These are phyloP conservation scores for Pyrgilauda ruficollis DNA, from an alignment of 2,113 vertebrate species.

Conservation along the genomic window DNA sequence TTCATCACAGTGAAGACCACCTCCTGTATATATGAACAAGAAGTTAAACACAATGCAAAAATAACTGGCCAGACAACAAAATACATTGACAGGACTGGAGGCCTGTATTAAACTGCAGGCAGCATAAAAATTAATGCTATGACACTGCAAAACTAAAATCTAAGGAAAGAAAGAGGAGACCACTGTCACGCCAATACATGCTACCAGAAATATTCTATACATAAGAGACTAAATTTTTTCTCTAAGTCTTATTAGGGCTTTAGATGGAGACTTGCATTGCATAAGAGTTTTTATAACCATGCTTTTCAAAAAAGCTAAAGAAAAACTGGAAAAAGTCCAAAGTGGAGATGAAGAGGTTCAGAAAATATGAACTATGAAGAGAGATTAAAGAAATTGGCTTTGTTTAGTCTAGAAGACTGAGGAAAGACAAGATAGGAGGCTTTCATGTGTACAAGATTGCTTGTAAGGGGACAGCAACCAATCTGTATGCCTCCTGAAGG, in stretches of 20 bases:
- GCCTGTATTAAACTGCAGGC: background rate
- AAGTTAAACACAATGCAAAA: background rate
- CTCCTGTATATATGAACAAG: background rate
- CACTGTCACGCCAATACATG: background rate
- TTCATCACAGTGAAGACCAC: background rate
- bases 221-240: background rate
- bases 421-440: background rate
- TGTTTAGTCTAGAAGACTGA: slow-evolving; percentile 26
- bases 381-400: background rate
- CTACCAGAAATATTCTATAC: background rate
- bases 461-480: background rate
- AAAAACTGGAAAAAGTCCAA: background rate
- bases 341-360: background rate
- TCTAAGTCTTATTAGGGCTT: background rate
- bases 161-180: background rate
- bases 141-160: background rate
- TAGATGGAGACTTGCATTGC: background rate
- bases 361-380: background rate
- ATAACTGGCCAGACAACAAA: background rate
- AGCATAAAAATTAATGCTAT: background rate
- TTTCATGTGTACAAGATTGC: background rate
- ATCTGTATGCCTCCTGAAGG: background rate
- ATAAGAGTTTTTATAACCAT: background rate
- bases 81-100: background rate
- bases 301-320: background rate